Conservation (phyloP, 2,888 invertebrate genomes). For the Trissonchulus latispiculum region DNA sequence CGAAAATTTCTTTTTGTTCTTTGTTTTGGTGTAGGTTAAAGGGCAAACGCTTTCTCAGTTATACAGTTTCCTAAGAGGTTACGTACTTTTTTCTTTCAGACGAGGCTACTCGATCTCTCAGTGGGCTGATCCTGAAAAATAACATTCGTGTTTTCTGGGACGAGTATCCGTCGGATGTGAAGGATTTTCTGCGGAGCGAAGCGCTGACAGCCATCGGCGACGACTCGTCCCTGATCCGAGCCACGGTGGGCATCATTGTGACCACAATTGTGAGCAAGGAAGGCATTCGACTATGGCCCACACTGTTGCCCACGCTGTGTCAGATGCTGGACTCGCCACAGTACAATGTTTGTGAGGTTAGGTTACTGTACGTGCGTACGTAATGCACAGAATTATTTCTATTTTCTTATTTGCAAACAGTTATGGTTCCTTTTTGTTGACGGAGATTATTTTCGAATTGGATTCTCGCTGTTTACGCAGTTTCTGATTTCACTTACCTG, state of each 20-base stretch:
- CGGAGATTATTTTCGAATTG: too few relatives aligned
- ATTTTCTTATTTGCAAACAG: too few relatives aligned
- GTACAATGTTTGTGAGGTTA: slow-evolving; percentile 84
- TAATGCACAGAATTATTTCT: too few relatives aligned
- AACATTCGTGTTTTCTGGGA: slow-evolving; percentile 87
- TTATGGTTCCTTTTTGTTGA: too few relatives aligned
- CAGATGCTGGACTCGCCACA: slow-evolving; percentile 88
- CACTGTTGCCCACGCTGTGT: slow-evolving; percentile 79
- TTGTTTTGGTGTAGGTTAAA: too few relatives aligned
- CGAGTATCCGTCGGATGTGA: slow-evolving; percentile 76
- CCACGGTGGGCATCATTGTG: slow-evolving; percentile 84
- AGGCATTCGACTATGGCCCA: slow-evolving; percentile 63
- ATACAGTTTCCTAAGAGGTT: too few relatives aligned
- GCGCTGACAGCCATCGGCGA: slow-evolving; percentile 89
- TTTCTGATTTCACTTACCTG: too few relatives aligned
- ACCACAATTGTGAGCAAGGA: slow-evolving; percentile 91
- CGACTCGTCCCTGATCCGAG: slow-evolving; percentile 73
- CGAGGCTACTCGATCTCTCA: slow-evolving; percentile 89
- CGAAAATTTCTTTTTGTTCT: too few relatives aligned
- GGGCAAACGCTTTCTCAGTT: too few relatives aligned
- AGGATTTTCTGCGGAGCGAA: slow-evolving; percentile 88
- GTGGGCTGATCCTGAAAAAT: slow-evolving; percentile 94
- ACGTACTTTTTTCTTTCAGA: slow-evolving; percentile 53
- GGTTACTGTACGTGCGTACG: too few relatives aligned
- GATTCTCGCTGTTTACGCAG: too few relatives aligned